phyloP scores from a whole-genome alignment of 2,797 vertebrate genomes.

The Todus mexicanus region DNA sequence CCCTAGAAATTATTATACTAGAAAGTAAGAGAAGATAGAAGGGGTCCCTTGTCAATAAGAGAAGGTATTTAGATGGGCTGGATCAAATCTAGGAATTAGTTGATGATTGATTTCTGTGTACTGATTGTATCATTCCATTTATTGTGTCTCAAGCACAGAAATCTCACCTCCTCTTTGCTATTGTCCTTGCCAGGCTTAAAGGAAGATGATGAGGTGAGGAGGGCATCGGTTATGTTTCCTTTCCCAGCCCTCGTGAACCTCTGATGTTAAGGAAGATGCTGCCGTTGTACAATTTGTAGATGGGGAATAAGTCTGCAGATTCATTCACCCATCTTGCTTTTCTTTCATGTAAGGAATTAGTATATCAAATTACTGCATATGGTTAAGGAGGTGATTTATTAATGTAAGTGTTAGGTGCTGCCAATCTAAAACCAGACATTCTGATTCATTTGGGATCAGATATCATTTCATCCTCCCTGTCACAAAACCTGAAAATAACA shows the following conservation, averaged over 20 bases:
- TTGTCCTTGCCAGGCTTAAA: background rate
- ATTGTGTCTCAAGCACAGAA: background rate
- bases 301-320: background rate
- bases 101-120: background rate
- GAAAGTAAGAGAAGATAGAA: background rate
- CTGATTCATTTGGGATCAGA: background rate
- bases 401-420: background rate
- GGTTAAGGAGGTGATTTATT: background rate
- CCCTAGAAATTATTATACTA: background rate
- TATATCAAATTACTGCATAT: background rate
- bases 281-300: background rate
- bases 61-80: background rate
- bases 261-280: background rate
- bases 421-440: background rate
- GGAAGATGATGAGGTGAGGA: background rate
- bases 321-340: background rate
- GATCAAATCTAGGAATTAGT: background rate
- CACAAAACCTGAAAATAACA: background rate
- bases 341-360: background rate
- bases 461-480: background rate
- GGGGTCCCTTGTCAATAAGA: background rate
- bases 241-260: background rate
- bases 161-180: background rate
- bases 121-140: background rate
- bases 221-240: background rate